These are phyloP conservation scores for Neelides sp. DNA, from an alignment of 1,140 invertebrate genomes.

Conservation along the genomic window DNA sequence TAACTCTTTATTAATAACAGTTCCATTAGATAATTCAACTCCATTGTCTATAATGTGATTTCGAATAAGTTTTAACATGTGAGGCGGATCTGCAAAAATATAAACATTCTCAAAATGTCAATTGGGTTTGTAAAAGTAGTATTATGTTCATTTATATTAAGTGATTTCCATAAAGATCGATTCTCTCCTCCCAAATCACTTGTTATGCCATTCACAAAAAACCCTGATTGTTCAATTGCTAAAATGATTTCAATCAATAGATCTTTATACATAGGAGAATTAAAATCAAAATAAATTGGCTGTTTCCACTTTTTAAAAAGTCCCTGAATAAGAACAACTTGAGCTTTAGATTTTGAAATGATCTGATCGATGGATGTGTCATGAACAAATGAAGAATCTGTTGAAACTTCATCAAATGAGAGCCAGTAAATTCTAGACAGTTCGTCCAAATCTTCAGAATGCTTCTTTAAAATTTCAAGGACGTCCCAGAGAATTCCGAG, in stretches of 20 bases:
- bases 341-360: constrained; percentile 9
- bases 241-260: constrained; percentile 10
- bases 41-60: constrained; percentile 28
- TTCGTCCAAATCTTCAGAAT: background rate
- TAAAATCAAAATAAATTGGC: constrained; percentile 26
- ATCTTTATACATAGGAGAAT: constrained; percentile 16
- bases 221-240: constrained; percentile 10
- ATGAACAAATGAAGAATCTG: background rate
- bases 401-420: constrained; percentile 14
- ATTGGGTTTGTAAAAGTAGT: background rate
- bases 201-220: constrained; percentile 13
- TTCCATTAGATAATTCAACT: background rate
- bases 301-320: constrained; percentile 25
- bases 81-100: constrained; percentile 22
- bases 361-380: constrained; percentile 13
- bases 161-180: constrained; percentile 14
- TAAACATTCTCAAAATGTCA: background rate
- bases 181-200: constrained; percentile 15
- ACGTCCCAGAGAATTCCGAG: constrained; percentile 8
- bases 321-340: constrained; percentile 25
- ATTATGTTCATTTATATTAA: background rate
- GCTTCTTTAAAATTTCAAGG: background rate
- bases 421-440: background rate
- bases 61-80: constrained; percentile 26
- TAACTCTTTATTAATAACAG: background rate